phyloP scores from a whole-genome alignment of 1,140 invertebrate species.

The Charaxes varanes region DNA sequence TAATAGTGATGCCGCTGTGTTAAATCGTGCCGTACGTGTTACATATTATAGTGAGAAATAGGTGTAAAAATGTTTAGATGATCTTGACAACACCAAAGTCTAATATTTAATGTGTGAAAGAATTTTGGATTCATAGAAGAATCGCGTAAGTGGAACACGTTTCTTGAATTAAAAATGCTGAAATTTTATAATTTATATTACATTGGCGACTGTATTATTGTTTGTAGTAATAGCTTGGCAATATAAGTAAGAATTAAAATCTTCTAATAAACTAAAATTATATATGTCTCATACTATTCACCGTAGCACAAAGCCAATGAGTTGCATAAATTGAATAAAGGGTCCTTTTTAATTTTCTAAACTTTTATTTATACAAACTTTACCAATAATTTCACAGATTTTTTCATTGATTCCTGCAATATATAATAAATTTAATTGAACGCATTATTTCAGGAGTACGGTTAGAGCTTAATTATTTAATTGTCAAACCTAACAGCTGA shows the following conservation, averaged over 20 bases:
- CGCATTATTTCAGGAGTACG: no score
- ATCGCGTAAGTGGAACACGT: conserved; percentile 26
- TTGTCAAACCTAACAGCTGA: conserved; percentile 11
- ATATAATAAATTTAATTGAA: no score
- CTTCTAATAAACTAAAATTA: no score
- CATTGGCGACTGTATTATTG: no score
- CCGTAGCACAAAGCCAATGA: no score
- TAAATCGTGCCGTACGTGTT: conserved; percentile 18
- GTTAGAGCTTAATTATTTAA: conserved; percentile 5
- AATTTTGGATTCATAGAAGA: conserved; percentile 18
- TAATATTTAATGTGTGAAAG: conserved; percentile 17
- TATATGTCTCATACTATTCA: no score
- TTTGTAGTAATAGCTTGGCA: no score
- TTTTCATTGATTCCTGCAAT: no score
- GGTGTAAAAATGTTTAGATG: conserved; percentile 38
- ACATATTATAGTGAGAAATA: conserved; percentile 18
- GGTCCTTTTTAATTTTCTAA: no score
- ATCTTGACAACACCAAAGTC: conserved; percentile 17
- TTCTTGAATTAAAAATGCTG: conserved; percentile 1
- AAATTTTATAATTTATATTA: neutral
- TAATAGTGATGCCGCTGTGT: conserved; percentile 32
- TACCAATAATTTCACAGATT: no score
- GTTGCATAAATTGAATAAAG: conserved; percentile 1
- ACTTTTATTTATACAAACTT: no score
- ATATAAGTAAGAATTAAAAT: no score